Base-by-base conservation (phyloP, 1,140 invertebrate species). In the Heliconius eleuchia region DNA sequence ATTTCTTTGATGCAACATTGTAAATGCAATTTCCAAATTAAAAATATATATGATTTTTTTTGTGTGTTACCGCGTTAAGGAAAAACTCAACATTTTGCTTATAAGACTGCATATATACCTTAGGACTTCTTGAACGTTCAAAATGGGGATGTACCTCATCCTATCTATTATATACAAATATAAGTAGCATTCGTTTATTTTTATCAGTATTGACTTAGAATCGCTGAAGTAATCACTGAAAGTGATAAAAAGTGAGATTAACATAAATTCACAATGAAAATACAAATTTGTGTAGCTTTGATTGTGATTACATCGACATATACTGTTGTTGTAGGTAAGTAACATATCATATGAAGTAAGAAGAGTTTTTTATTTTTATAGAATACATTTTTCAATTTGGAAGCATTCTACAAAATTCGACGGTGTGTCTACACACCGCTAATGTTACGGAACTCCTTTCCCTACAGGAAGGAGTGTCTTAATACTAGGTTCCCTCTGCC, bases 141-240 rank as follows among this genome's bases (percentile, higher is more conserved):
- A 8, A n/a, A 39, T 27, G 76, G 80, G 80, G 75, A 55, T 71
- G 71, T 39, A 70, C 80, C 80, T 27, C 6, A n/a, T 55, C 46
- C 72, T 27, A 52, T 74, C 74, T 73, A 39, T 42, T 30, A 8
- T 39, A 16, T 70, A 75, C 74, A 76, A 70, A 76, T 76, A 76
- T 60, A 13, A 71, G 27, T 13, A 42, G 5, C n/a, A 27, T 46
- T 9, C 23, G 6, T 30, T 30, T 50, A 9, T 39, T 27, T 30
- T 76, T 76, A 76, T 76, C 74, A 76, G 42, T 76, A 18, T 37
- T 34, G 23, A 30, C n/a, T 71, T 27, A 18, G 39, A 71, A 76
- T 11, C 13, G 27, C n/a, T 37, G 52, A 70, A 39, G 60, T 39
- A 9, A 30, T 39, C 37, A 70, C 42, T 30, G 71, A 30, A 66